Evolutionary conservation across 1,140 invertebrate genomes (phyloP).

Genomic region (Neodiprion fabricii): DNA sequence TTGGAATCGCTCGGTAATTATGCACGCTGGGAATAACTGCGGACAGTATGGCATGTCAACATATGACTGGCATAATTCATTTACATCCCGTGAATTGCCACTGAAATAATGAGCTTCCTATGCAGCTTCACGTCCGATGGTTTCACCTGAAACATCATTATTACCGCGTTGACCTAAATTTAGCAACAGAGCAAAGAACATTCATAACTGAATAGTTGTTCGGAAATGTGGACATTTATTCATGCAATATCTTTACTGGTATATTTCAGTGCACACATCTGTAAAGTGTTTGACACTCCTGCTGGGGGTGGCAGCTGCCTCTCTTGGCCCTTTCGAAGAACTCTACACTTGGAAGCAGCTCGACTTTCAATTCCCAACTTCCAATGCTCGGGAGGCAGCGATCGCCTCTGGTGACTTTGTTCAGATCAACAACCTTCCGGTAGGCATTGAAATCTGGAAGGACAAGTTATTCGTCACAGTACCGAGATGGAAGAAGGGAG

Average conservation of each 20-base stretch:
- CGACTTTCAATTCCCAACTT: constrained; percentile 72
- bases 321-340: constrained; percentile 55
- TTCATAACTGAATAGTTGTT: no score
- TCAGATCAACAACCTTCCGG: constrained; percentile 73
- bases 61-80: no score
- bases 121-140: no score
- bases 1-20: no score
- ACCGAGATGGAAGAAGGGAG: constrained; percentile 78
- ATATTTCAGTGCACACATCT: not conserved
- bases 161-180: not conserved
- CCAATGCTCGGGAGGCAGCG: constrained; percentile 66
- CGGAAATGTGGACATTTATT: no score
- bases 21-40: no score
- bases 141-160: not conserved
- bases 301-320: constrained; percentile 30
- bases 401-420: constrained; percentile 69
- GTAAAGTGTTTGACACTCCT: not conserved
- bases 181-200: no score
- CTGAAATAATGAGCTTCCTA: no score
- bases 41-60: no score
- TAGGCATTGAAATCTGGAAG: constrained; percentile 75
- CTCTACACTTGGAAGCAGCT: constrained; percentile 73
- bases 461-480: constrained; percentile 81
- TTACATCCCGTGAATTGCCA: no score
- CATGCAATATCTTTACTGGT: not conserved